A percentile compares a stretch with the other conserved stretches of the same genome.
These are phyloP conservation scores for Neolamprologus ventralis DNA, from an alignment of 2,113 vertebrate species.

Conservation along the genomic window DNA sequence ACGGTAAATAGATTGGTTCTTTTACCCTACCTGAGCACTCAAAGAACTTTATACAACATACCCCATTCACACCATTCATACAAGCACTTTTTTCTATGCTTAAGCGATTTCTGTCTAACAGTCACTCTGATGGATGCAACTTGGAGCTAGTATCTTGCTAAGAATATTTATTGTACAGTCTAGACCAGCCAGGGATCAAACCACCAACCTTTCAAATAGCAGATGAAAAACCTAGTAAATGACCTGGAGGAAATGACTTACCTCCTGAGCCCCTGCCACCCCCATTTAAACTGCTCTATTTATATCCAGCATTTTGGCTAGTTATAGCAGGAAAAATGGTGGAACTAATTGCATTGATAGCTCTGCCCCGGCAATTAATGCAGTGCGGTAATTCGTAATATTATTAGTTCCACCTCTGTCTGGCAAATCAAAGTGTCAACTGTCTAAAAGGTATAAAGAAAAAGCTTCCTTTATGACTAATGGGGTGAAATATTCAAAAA, in stretches of 20 bases:
- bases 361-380: background rate
- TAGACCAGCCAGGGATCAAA: background rate
- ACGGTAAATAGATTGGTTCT: background rate
- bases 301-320: background rate
- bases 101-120: background rate
- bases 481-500: background rate
- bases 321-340: background rate
- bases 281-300: background rate
- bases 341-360: background rate
- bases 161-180: background rate
- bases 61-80: background rate
- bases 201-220: background rate
- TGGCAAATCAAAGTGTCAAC: background rate
- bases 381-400: background rate
- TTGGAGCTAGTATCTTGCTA: background rate
- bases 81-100: background rate
- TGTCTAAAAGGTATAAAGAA: background rate
- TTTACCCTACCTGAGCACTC: background rate
- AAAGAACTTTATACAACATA: background rate
- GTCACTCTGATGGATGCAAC: background rate
- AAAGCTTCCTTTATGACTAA: background rate
- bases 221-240: background rate
- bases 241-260: background rate
- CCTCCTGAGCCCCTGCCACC: background rate
- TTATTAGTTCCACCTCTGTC: background rate